A percentile compares a stretch with the other conserved stretches of the same genome.
These are phyloP conservation scores for Prostheceraeus crozeri DNA, from an alignment of 2,888 invertebrate genomes.

Conservation along the genomic window DNA sequence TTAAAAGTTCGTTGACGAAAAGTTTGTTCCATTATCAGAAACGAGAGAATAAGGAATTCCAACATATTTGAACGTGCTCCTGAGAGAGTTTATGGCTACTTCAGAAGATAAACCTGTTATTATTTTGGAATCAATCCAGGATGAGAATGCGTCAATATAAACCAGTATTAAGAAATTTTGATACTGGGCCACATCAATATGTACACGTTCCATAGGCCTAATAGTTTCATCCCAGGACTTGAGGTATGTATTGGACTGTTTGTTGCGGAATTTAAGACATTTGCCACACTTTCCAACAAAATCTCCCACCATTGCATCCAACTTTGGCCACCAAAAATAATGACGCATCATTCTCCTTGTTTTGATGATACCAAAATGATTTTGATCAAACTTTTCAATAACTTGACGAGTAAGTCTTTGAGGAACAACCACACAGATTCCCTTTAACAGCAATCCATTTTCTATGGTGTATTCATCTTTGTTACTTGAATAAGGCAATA, in stretches of 20 bases:
- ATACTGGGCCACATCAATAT: background rate
- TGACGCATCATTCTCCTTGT: slow-evolving; percentile 25
- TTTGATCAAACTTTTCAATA: slow-evolving; percentile 1
- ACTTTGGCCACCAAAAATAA: slow-evolving; percentile 33
- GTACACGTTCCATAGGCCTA: slow-evolving; percentile 22
- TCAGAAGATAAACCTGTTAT: background rate
- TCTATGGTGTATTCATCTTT: slow-evolving; percentile 13
- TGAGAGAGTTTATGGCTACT: background rate
- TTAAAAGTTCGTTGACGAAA: background rate
- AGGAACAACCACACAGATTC: background rate
- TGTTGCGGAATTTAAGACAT: slow-evolving; percentile 4
- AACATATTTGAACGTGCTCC: background rate
- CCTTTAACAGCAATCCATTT: background rate
- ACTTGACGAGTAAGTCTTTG: background rate
- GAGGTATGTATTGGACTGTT: slow-evolving; percentile 11
- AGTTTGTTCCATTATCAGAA: background rate
- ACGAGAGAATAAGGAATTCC: background rate
- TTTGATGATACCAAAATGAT: slow-evolving; percentile 28
- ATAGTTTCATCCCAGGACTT: slow-evolving; percentile 24
- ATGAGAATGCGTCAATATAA: background rate
- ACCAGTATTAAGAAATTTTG: background rate
- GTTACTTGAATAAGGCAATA: background rate
- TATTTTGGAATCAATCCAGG: background rate
- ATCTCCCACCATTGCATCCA: background rate
- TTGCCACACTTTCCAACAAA: slow-evolving; percentile 16